phyloP scores from a whole-genome alignment of 92 coral and sea anemone genomes.

The Porites cylindrica region DNA sequence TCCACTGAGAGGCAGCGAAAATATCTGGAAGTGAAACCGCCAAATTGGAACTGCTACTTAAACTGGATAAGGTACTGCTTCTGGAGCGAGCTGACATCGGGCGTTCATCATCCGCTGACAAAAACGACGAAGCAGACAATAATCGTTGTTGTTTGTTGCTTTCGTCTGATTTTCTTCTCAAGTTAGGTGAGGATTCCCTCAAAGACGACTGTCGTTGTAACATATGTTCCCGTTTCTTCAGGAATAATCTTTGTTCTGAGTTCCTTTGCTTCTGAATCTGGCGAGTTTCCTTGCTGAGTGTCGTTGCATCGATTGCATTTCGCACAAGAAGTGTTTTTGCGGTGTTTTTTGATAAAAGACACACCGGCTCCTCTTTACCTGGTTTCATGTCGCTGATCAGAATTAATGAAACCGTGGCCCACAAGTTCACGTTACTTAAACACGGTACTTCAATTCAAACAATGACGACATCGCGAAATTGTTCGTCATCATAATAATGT shows the following conservation, averaged over 20 bases:
- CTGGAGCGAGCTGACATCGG: not conserved
- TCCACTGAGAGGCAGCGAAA: not conserved
- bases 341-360: slow-evolving; percentile 5
- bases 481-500: not conserved
- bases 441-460: not conserved
- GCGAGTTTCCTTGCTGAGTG: not conserved
- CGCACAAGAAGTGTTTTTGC: slow-evolving; percentile 20
- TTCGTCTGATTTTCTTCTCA: not conserved
- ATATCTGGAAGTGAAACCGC: slow-evolving; percentile 17
- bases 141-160: not conserved
- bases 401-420: too few relatives aligned
- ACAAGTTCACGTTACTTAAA: too few relatives aligned
- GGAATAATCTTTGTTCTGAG: slow-evolving; percentile 26
- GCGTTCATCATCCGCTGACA: not conserved
- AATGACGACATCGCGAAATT: not conserved
- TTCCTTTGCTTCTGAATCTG: slow-evolving; percentile 17
- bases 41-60: not conserved
- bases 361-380: not conserved
- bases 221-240: slow-evolving; percentile 22
- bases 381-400: not conserved
- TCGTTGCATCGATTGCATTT: slow-evolving; percentile 25
- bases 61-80: not conserved
- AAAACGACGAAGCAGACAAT: not conserved
- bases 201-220: slow-evolving; percentile 27
- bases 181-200: not conserved